Conservation (phyloP, 1,140 invertebrate genomes). For the Uloborus diversus region DNA sequence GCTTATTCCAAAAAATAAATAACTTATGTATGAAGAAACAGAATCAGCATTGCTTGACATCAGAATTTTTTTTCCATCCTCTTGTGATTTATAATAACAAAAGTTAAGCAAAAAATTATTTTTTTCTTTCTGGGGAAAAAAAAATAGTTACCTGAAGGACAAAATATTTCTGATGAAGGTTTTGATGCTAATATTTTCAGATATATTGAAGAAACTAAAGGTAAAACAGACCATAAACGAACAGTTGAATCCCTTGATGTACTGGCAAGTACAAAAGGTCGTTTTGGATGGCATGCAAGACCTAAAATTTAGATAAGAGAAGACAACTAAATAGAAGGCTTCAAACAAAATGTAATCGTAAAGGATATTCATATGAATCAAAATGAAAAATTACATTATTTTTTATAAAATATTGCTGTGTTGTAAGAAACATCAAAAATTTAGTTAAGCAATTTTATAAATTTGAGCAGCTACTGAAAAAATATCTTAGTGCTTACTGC, state of each 20-base stretch:
- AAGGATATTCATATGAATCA: not conserved
- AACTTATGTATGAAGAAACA: no score
- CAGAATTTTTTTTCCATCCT: no score
- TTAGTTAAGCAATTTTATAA: not conserved
- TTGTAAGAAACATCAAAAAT: not conserved
- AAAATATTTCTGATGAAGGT: constrained; percentile 63
- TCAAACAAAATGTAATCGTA: not conserved
- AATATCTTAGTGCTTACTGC: no score
- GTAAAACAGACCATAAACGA: constrained; percentile 66
- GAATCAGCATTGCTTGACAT: no score
- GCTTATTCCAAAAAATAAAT: no score
- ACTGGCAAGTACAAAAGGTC: constrained; percentile 68
- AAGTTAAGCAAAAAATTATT: no score
- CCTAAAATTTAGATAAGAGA: constrained; percentile 60
- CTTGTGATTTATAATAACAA: no score
- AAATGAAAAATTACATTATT: not conserved
- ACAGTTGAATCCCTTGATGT: constrained; percentile 68
- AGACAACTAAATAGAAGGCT: not conserved
- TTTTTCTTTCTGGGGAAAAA: no score
- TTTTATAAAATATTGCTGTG: not conserved
- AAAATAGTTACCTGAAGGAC: constrained; percentile 61
- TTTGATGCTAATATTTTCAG: constrained; percentile 64
- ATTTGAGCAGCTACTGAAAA: no score
- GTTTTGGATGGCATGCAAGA: constrained; percentile 65
- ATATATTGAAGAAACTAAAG: constrained; percentile 65